phyloP scores from a whole-genome alignment of 2,888 invertebrate genomes.

The Acanthoscelides obtectus region DNA sequence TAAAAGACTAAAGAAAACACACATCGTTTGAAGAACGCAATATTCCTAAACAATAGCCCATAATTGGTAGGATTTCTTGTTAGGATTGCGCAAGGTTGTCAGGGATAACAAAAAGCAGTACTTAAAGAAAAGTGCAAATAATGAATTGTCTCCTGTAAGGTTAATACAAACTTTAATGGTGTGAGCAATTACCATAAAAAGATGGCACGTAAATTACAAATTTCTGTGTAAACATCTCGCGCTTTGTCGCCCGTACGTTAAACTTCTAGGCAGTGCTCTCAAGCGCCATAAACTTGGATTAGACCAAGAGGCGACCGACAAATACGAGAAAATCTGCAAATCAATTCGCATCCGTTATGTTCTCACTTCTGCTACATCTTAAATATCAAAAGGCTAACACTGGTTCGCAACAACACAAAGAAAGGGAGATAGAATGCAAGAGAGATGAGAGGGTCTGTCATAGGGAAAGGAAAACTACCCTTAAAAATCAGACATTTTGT shows the following conservation, averaged over 20 bases:
- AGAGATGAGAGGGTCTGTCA: no score
- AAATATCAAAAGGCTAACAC: no score
- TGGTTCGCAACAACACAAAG: no score
- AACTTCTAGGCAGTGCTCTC: background rate
- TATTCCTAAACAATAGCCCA: background rate
- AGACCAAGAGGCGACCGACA: background rate
- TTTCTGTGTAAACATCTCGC: background rate
- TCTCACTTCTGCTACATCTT: no score
- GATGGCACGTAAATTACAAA: background rate
- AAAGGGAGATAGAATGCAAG: no score
- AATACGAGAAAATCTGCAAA: no score
- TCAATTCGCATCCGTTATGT: no score
- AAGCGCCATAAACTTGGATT: background rate
- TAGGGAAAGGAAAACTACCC: no score
- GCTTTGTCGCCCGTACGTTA: background rate
- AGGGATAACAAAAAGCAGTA: background rate
- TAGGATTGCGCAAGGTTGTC: background rate
- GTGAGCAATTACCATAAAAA: background rate
- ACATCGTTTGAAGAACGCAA: no score
- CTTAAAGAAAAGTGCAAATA: background rate
- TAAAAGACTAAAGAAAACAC: no score
- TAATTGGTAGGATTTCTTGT: background rate
- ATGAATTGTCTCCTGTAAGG: background rate
- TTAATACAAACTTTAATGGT: background rate
- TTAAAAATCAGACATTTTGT: no score